Conservation (phyloP, 2,888 invertebrate genomes). For the Lasioglossum villosulum region DNA sequence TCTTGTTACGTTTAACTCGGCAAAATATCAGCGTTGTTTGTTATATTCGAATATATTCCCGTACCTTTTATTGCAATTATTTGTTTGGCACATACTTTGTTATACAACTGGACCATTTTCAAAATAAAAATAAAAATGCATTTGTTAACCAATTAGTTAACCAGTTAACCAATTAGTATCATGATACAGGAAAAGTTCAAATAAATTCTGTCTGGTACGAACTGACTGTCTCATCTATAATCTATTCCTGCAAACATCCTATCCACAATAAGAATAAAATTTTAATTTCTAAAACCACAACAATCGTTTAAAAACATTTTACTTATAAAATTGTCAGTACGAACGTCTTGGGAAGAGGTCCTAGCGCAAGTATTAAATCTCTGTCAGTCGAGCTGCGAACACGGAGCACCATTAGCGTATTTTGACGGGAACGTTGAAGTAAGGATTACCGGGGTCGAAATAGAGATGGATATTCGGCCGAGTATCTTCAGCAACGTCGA, state of each 20-base stretch:
- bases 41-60: no score
- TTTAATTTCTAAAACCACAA: background rate
- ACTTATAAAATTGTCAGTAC: background rate
- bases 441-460: background rate
- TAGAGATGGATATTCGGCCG: background rate
- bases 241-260: background rate
- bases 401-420: background rate
- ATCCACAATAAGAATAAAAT: background rate
- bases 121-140: background rate
- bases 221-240: no score
- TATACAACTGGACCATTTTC: no score
- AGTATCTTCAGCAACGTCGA: slow-evolving; percentile 9
- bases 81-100: no score
- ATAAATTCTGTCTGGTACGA: no score
- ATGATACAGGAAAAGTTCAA: background rate
- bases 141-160: no score
- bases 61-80: no score
- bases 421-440: background rate
- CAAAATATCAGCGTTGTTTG: no score
- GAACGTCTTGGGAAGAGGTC: background rate
- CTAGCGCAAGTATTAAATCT: background rate
- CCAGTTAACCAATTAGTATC: background rate
- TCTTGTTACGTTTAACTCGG: no score
- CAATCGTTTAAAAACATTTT: background rate
- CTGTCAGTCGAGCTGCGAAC: background rate